phyloP scores from a whole-genome alignment of 2,113 vertebrate species.

The Aspiorhynchus laticeps region DNA sequence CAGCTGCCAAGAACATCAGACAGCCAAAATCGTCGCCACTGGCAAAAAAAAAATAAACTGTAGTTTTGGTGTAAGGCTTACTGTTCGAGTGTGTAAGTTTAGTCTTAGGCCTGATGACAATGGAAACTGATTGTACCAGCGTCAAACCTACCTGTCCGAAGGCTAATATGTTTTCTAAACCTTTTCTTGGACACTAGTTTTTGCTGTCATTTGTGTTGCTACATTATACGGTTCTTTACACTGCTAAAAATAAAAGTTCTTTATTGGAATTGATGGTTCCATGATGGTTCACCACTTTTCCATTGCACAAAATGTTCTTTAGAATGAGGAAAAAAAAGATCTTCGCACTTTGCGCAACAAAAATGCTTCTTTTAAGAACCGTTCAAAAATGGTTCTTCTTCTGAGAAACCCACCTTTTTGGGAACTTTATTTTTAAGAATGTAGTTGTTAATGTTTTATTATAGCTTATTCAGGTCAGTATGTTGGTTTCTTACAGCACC shows the following conservation, averaged over 20 bases:
- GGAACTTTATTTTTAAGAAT: too few species aligned
- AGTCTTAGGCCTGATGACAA: constrained; percentile 2
- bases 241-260: too few species aligned
- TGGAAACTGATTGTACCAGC: not conserved
- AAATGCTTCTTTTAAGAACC: too few species aligned
- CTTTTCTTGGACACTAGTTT: not conserved
- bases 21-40: constrained; percentile 76
- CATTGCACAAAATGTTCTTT: too few species aligned
- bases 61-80: constrained; percentile 65
- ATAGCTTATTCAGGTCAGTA: not conserved
- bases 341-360: too few species aligned
- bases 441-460: not conserved
- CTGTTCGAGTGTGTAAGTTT: not conserved
- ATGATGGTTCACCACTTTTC: too few species aligned
- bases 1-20: constrained; percentile 76
- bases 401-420: not conserved
- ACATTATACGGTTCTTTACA: not conserved
- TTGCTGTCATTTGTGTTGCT: too few species aligned
- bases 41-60: constrained; percentile 62
- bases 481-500: not conserved
- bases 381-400: too few species aligned
- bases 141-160: not conserved
- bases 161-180: not conserved
- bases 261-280: too few species aligned
- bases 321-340: too few species aligned